Base-by-base conservation (phyloP, 2,888 invertebrate genomes). In the Serripes groenlandicus region DNA sequence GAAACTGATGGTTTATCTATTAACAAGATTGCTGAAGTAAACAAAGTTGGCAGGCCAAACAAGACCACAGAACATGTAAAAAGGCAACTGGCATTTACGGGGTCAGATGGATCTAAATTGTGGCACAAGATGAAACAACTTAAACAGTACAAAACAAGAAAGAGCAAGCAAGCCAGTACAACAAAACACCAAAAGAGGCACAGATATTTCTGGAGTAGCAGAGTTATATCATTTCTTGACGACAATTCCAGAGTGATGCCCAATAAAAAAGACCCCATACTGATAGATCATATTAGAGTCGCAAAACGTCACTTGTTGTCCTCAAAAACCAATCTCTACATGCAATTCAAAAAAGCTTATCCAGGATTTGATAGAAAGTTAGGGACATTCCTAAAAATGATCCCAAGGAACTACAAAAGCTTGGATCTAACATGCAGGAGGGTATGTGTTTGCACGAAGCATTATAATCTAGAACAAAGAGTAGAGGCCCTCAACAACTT, bases 361-460 rank as follows among this genome's bases (percentile, higher is more conserved):
- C n/a, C n/a, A n/a, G n/a, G n/a, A n/a, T n/a, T n/a, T n/a, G 42
- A 42, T 56, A 35, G 64, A 49, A 72, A 58, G 21, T 35, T 60
- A 54, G 64, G 54, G 18, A 69, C 32, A 28, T 56, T 28, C 23
- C 32, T 35, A 2, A 42, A 42, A 34, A 49, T 74, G 23, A 42
- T 62, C 1, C 54, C 9, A 11, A 78, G 37, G 60, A 68, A 75
- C 37, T 71, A 42, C 32, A 80, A 42, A 64, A 54, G n/a, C 5
- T 23, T 54, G 18, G 54, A 81, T 30, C 1, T 77, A 26, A 69
- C n/a, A 21, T 62, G 74, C 34, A 30, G 82, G 32, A 54, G 71
- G 26, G 78, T 82, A 15, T 82, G 82, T 60, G 75, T 78, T 0
- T 82, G 75, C 52, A 71, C 35, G 2, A 78, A 78, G 23, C 71